Evolutionary conservation across 2,113 vertebrate genomes (phyloP), one percentile per base, ranked within the genome.

Genomic region (Oreochromis tanganicae): DNA sequence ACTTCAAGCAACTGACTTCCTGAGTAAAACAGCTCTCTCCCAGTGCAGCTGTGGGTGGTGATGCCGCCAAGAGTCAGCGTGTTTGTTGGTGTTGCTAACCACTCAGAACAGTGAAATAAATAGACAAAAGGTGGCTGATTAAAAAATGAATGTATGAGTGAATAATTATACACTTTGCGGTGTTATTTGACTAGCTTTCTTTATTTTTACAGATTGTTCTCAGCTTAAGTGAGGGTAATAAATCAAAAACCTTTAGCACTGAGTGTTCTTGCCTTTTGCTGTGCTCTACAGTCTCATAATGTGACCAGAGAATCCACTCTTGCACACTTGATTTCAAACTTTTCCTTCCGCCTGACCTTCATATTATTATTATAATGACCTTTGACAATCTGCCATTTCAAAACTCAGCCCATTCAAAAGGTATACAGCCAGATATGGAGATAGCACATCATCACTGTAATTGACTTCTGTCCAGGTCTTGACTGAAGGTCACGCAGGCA

Each of bases 401-500:
- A 81, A 79, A 68, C 79, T 83, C 71, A 3, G 75, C 50, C 57
- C 81, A 50, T 85, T 87, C 50, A 52, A 81, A 56, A 84, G 59
- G 85, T 87, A 84, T 56, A 88, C 54, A 59, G 32, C 8, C 85
- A 52, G 89, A 89, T 80, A 79, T 11, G 87, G 80, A 88, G 86
- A 82, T 9, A 10, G 85, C 86, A 86, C 87, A 92, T 91, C 92
- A 88, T 90, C 86, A 57, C 63, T 32, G 79, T 94, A 93, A 94
- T 94, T 89, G 93, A 94, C 94, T 93, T 80, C 73, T 91, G 90
- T 94, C 92, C 92, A 84, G 93, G 90, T 94, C 90, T 83, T 75
- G 91, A 87, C 75, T 93, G 94, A 95, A 95, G 94, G 94, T 95
- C 94, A 86, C 19, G 8, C 81, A 52, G 55, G 80, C 84, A 88